These are phyloP conservation scores for Molorchus minor DNA, from an alignment of 2,888 invertebrate species.

Conservation along the genomic window DNA sequence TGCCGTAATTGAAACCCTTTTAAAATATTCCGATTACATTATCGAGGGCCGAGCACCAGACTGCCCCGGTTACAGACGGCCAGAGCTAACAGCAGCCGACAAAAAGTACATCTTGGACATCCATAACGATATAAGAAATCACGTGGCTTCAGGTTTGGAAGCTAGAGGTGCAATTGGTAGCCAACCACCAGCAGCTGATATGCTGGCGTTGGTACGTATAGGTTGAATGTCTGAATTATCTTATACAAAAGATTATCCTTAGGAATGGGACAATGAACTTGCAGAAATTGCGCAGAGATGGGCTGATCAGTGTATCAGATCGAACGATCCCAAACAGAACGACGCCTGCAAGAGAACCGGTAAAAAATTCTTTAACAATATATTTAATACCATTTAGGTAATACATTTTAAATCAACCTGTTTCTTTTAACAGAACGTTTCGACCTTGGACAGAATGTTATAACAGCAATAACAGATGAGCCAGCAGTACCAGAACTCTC, in stretches of 20 bases:
- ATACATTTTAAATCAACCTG: background rate
- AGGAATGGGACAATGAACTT: constrained; percentile 47
- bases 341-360: constrained; percentile 43
- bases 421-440: constrained; percentile 36
- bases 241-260: constrained; percentile 5
- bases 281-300: constrained; percentile 46
- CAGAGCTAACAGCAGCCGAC: constrained; percentile 30
- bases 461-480: constrained; percentile 38
- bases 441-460: constrained; percentile 45
- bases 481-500: constrained; percentile 41
- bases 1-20: no score
- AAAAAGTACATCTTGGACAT: constrained; percentile 44
- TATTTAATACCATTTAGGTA: background rate
- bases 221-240: background rate
- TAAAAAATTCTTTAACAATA: constrained; percentile 18
- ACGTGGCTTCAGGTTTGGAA: constrained; percentile 46
- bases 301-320: constrained; percentile 45
- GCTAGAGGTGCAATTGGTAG: constrained; percentile 39
- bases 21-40: no score
- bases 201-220: constrained; percentile 39
- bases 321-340: constrained; percentile 39
- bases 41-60: constrained; percentile 35
- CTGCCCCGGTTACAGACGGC: constrained; percentile 38
- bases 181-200: constrained; percentile 45
- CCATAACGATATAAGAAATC: constrained; percentile 47